Base-by-base conservation (phyloP, 2,797 vertebrate species). In the Pangasius larnaudii region DNA sequence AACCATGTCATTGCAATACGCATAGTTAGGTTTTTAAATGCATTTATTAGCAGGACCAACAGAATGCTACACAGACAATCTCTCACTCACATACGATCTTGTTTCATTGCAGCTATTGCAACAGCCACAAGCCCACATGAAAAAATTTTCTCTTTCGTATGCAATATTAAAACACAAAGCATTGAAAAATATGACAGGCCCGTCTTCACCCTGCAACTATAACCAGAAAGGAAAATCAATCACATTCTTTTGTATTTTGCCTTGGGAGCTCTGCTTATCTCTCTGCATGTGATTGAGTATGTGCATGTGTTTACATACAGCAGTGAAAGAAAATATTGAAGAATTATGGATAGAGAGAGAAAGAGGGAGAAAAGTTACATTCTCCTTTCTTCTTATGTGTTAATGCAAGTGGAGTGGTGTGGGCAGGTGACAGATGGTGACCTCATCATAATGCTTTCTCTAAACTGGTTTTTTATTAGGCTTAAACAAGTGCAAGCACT, bases 381-480 rank as follows among this genome's bases (percentile, higher is more conserved):
- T 49, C 19, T 72, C 30, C 75, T 72, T 79, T 88, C 91, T 90
- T 86, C 53, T 88, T 91, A 91, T 94, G 92, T 91, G 91, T 92
- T 93, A 86, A 92, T 93, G 94, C 93, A 95, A 94, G 85, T 89
- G 94, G 94, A 96, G 88, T 94, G 93, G 94, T 93, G 94, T 96
- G 96, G 95, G 95, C 93, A 93, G 92, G 93, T 95, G 95, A 94
- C 97, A 98, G 97, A 98, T 97, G 96, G 97, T 95, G 95, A 96
- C 95, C 96, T 96, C 96, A 96, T 96, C 94, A 82, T 89, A 91
- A 91, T 90, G 90, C 92, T 94, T 95, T 94, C 95, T 94, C 93
- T 96, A 95, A 96, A 96, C 97, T 96, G 91, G 96, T 96, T 97
- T 88, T 96, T 97, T 97, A 97, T 98, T 97, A 97, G 96, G 94